phyloP scores from a whole-genome alignment of 2,888 invertebrate genomes.

The Troides aeacus region DNA sequence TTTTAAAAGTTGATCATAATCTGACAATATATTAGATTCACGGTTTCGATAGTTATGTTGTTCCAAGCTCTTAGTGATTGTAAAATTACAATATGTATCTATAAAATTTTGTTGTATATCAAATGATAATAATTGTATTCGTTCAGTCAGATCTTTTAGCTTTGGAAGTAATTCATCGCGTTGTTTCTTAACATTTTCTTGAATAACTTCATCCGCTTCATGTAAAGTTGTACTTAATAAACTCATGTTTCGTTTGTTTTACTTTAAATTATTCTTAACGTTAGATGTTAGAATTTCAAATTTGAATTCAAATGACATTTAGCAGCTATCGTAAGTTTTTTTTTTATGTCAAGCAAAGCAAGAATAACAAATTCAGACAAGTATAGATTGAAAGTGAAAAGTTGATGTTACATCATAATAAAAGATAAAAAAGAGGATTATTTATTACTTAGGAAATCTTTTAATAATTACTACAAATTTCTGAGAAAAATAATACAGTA shows the following conservation, averaged over 20 bases:
- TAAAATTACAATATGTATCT: slow-evolving; percentile 61
- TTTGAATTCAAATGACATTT: slow-evolving; percentile 3
- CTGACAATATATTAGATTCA: slow-evolving; percentile 54
- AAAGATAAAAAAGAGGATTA: no score
- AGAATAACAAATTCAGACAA: no score
- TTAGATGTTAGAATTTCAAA: slow-evolving; percentile 17
- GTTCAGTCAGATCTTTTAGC: slow-evolving; percentile 60
- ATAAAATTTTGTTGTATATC: slow-evolving; percentile 65
- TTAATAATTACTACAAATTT: no score
- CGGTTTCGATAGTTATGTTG: slow-evolving; percentile 66
- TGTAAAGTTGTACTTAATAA: slow-evolving; percentile 62
- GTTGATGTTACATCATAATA: no score
- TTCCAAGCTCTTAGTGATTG: slow-evolving; percentile 65
- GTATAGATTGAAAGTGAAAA: no score
- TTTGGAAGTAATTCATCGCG: slow-evolving; percentile 54
- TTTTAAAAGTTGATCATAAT: slow-evolving; percentile 46
- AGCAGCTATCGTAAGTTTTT: background rate
- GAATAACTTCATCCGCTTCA: slow-evolving; percentile 59
- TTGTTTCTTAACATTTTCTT: slow-evolving; percentile 57
- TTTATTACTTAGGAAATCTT: no score
- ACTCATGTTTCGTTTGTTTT: slow-evolving; percentile 54
- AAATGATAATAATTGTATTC: slow-evolving; percentile 64
- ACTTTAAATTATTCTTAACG: background rate
- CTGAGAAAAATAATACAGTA: no score
- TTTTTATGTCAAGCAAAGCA: background rate